Base-by-base conservation (phyloP, 2,888 invertebrate species). In the Nomada goodeniana region DNA sequence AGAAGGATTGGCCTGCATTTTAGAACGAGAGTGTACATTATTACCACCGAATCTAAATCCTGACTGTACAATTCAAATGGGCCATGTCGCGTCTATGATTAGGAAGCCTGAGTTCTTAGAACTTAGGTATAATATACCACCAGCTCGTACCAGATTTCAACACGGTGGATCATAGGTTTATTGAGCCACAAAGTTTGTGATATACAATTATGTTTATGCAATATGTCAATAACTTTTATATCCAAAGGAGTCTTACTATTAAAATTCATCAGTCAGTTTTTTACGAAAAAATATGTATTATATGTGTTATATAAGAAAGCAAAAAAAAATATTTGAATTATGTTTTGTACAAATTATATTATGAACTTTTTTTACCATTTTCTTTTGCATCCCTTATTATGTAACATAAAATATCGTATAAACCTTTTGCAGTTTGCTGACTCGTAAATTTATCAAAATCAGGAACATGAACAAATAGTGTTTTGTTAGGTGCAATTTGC, bases 51-150 rank as follows among this genome's bases (percentile, higher is more conserved):
- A 95, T 79, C 94, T 97, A 18, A 97, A 98, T 92, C 97, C 98
- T 0, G 98, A 98, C 92, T 98, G 98, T 91, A 96, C 98, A 0
- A 94, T 98, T 77, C 98, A 99, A 92, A 95, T 99, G 79, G 97
- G 97, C 20, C 98, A 98, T 93, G 98, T 98, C 0, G 97, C 98
- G 5, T 96, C 96, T 64, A 96, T 97, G 83, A 94, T 99, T 7
- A 95, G 97, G 55, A 97, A 97, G 93, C 96, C 96, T 0, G 92
- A 93, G 74, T 94, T 94, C 36, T 90, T 94, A 53, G 95, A 95
- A 85, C 91, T 94, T 1, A 94, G 95, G 86, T 94, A 94, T 70
- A 94, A 94, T 77, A 94, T 95, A 68, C 90, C 94, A 36, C 94
- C 95, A 0, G 91, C 95, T 52, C 90, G 94, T 78, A 95, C 95